Base-by-base conservation (phyloP, 92 coral and sea anemone genomes). In the Zoanthus gigantus region DNA sequence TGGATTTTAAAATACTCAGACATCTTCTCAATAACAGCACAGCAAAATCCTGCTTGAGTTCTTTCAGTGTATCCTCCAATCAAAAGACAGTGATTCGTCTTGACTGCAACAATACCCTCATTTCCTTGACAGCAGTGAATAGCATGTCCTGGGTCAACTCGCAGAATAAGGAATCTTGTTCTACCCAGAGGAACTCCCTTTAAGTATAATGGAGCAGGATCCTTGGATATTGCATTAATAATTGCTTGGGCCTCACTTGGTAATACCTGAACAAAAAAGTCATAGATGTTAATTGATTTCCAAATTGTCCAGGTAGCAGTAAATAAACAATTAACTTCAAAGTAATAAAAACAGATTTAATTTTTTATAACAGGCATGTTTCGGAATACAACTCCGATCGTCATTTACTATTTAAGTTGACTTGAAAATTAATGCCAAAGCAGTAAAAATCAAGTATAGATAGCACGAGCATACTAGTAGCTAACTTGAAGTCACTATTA, bases 31-130 rank as follows among this genome's bases (percentile, higher is more conserved):
- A 95, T 75, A 65, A 96, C 99, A 37, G 98, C 94, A 81, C 91
- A 84, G 60, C 99, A 96, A 18, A 89, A 91, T n/a, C 96, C 99
- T 29, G 97, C 94, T 54, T 95, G 96, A 95, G 93, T 96, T 69
- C 99, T 96, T 4, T 96, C 99, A 18, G 92, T 89, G 83, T 96
- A 96, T 82, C 88, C 98, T 18, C 99, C 99, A 88, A 96, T 96
- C 87, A 96, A 63, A 52, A 96, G 90, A 84, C 99, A 96, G 60
- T 92, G 90, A 65, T 93, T 92, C 6, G 99, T 96, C 72, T 93
- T 93, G 77, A 96, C 91, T 4, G 99, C 99, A 61, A 96, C 89
- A 17, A 93, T 96, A 10, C 99, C 99, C 80, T 96, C 98, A n/a
- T 86, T 81, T 77, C 98, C 98, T 23, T 93, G 90, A 57, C 98